Evolutionary conservation across 1,140 invertebrate genomes (phyloP).

Genomic region (Trichonephila clavata): DNA sequence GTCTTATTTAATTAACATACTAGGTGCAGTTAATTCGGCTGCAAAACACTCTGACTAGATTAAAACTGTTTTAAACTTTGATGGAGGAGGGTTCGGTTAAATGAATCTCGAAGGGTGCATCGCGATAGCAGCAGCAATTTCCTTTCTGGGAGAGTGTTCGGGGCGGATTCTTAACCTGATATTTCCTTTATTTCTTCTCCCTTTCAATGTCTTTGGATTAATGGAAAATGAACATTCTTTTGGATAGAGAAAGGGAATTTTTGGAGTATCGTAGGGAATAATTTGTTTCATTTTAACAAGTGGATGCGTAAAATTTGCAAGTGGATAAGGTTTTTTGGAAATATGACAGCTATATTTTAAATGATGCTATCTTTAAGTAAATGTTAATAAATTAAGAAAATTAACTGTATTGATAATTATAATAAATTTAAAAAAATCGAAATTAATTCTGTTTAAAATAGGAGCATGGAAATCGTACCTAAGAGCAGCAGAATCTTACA

Average conservation of each 20-base stretch:
- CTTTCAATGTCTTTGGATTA: background rate
- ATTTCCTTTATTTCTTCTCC: background rate
- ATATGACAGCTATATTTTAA: background rate
- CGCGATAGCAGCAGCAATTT: background rate
- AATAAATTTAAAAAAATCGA: too few relatives aligned
- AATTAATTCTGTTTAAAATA: too few relatives aligned
- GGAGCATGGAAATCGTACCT: too few relatives aligned
- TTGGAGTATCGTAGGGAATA: too few relatives aligned
- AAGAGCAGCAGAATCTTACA: too few relatives aligned
- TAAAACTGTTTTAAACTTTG: slow-evolving; percentile 48
- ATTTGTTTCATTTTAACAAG: too few relatives aligned
- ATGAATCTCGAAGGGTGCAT: background rate
- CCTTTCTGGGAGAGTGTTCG: background rate
- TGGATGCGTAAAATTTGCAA: too few relatives aligned
- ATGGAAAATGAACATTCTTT: background rate
- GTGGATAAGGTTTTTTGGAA: too few relatives aligned
- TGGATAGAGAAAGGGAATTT: too few relatives aligned
- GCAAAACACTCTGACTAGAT: slow-evolving; percentile 34
- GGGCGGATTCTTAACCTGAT: background rate
- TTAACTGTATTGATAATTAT: too few relatives aligned
- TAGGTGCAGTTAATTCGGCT: background rate
- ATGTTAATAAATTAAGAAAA: too few relatives aligned
- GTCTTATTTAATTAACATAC: slow-evolving; percentile 15
- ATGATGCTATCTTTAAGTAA: too few relatives aligned
- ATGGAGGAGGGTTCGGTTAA: background rate